Percentiles rank a stretch among this genome's conserved stretches.
These are phyloP conservation scores for Phalacrocorax pelagicus DNA, from an alignment of 2,113 vertebrate species.

Conservation along the genomic window DNA sequence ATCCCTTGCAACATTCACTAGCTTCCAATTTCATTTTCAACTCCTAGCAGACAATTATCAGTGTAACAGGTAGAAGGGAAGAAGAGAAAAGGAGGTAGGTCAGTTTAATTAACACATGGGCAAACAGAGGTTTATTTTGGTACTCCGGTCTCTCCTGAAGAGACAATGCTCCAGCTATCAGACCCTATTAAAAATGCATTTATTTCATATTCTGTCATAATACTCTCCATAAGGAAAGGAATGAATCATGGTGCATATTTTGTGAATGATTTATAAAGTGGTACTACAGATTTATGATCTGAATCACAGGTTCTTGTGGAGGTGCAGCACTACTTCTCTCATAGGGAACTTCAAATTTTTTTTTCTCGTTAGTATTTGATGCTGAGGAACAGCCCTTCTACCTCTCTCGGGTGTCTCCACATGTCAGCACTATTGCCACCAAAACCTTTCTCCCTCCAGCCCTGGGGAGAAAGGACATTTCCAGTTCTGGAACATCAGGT, in stretches of 20 bases:
- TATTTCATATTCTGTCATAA: conserved; percentile 40
- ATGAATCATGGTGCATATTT: conserved; percentile 23
- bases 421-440: background rate
- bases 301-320: background rate
- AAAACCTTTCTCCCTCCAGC: background rate
- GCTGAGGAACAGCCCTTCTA: background rate
- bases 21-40: conserved; percentile 30
- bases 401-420: background rate
- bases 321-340: background rate
- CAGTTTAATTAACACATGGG: conserved; percentile 51
- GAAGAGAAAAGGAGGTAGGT: conserved; percentile 1
- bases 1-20: background rate
- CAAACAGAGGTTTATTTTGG: conserved; percentile 21
- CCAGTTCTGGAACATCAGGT: background rate
- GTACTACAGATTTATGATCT: conserved; percentile 18
- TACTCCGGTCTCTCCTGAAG: background rate
- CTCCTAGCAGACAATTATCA: conserved; percentile 48
- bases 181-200: conserved; percentile 58
- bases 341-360: background rate
- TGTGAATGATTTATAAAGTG: conserved; percentile 57
- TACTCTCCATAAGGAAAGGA: conserved; percentile 7
- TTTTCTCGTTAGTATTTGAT: background rate
- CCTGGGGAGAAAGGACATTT: background rate
- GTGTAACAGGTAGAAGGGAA: conserved; percentile 13
- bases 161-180: conserved; percentile 9